Base-by-base conservation (phyloP, 2,888 invertebrate genomes). In the Noctua pronuba region DNA sequence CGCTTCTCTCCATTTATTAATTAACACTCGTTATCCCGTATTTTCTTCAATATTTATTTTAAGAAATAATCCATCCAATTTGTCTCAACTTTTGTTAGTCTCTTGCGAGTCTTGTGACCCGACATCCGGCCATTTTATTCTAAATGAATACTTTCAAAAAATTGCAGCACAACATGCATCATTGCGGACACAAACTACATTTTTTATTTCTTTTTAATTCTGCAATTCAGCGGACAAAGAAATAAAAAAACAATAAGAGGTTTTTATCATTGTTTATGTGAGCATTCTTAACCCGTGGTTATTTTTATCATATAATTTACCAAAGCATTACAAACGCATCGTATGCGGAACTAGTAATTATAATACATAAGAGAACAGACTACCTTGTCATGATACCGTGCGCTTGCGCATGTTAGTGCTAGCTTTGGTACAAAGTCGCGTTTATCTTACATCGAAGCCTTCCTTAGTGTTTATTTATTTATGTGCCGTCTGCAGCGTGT, bases 391-490 rank as follows among this genome's bases (percentile, higher is more conserved):
- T 52, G 69, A 80, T 75, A 72, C 64, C 28, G 24, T 70, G 75
- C 49, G 49, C 52, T 35, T 24, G 79, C 46, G 69, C 77, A 71
- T 73, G 68, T 77, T 65, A 13, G 44, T n/a, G 35, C 44, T 65
- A 62, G 62, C 35, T 73, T 67, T 64, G 70, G 13, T 70, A 73
- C 70, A 58, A 55, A 73, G 46, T 13, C 31, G 66, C 41, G 41
- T 41, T 82, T 78, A 78, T 82, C 83, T 73, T 28, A n/a, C 49
- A 83, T 83, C 83, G 16, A 62, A 68, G 49, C 58, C 64, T 78
- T 69, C 67, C 24, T 70, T 82, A 72, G 28, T 69, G 75, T 49
- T 52, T 77, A 82, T 49, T 52, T 77, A 82, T 76, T 76, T 80
- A 60, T 58, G 49, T 28, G 31, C 38, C 35, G 64, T 16, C 64